Evolutionary conservation across 2,113 vertebrate species (phyloP).

Genomic region (Bubo scandiacus): DNA sequence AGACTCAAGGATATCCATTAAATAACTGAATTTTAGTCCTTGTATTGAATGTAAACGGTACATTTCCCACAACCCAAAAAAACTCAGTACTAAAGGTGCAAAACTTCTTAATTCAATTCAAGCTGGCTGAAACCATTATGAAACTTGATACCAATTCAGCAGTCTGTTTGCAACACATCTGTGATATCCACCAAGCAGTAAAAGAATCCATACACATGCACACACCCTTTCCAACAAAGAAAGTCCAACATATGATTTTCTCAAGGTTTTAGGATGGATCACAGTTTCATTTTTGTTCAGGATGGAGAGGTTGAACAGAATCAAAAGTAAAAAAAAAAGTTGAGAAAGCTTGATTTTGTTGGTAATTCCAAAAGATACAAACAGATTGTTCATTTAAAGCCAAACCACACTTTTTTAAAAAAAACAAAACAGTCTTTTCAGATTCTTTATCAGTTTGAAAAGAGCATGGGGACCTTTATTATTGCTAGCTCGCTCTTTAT

Average conservation of each 20-base stretch:
- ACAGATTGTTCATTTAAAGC: neutral
- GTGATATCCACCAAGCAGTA: neutral
- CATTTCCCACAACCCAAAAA: neutral
- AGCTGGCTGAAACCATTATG: neutral
- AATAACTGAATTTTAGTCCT: neutral
- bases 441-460: neutral
- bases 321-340: neutral
- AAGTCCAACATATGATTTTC: neutral
- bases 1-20: neutral
- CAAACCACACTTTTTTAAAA: neutral
- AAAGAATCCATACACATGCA: neutral
- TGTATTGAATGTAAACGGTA: neutral
- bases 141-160: neutral
- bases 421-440: neutral
- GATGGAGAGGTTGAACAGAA: neutral
- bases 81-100: neutral
- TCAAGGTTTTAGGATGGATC: neutral
- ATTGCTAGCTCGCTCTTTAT: neutral
- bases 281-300: neutral
- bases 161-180: neutral
- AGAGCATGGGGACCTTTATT: neutral
- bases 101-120: neutral
- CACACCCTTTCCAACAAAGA: neutral
- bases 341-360: neutral
- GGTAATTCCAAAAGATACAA: neutral